phyloP scores from a whole-genome alignment of 1,140 invertebrate species.

The Papilio dardanus region DNA sequence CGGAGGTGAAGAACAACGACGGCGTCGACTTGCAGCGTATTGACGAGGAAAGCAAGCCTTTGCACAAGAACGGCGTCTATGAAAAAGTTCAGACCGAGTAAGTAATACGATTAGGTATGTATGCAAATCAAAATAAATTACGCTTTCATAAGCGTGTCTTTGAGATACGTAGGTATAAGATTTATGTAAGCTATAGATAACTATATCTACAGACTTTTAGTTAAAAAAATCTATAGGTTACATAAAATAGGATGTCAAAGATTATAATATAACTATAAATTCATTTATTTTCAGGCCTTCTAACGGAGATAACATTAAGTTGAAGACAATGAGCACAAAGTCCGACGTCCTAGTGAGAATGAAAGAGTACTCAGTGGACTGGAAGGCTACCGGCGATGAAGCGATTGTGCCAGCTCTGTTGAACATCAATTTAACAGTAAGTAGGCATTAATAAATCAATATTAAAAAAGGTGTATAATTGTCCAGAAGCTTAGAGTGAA shows the following conservation, averaged over 20 bases:
- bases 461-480: too few species aligned
- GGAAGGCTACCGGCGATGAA: conserved; percentile 50
- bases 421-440: conserved; percentile 49
- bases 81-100: conserved; percentile 76
- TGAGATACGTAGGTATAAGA: too few species aligned
- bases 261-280: not conserved
- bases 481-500: too few species aligned
- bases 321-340: conserved; percentile 46
- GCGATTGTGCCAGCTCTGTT: conserved; percentile 50
- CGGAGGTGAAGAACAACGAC: conserved; percentile 80
- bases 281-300: conserved; percentile 50
- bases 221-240: too few species aligned
- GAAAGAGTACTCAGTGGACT: conserved; percentile 51
- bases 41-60: conserved; percentile 47
- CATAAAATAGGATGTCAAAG: too few species aligned
- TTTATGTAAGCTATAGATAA: too few species aligned
- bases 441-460: not conserved
- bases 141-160: too few species aligned
- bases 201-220: too few species aligned
- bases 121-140: not conserved
- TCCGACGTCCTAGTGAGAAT: conserved; percentile 45
- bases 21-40: conserved; percentile 63
- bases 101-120: conserved; percentile 47
- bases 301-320: conserved; percentile 53
- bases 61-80: conserved; percentile 57